Base-by-base conservation (phyloP, 2,113 vertebrate species). In the Hydrolagus affinis region DNA sequence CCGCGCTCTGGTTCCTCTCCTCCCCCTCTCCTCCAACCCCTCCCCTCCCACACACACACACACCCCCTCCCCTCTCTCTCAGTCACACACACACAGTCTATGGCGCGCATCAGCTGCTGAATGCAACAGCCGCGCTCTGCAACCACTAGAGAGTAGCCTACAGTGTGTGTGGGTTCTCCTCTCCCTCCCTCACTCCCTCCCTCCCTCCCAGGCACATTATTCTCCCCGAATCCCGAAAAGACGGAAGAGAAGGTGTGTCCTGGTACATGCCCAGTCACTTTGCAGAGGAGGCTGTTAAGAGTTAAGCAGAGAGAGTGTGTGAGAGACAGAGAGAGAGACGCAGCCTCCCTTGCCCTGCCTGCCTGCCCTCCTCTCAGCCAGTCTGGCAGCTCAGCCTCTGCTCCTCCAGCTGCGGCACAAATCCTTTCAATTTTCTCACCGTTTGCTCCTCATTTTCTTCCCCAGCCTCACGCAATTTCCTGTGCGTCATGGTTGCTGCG, bases 1-100 rank as follows among this genome's bases (percentile, higher is more conserved):
- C 25, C 87, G 88, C 83, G 77, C 85, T 88, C 89, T 86, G 85
- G 88, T 88, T 88, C 73, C n/a, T 85, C 88, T 74, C 88, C 85
- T 86, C 86, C 86, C 86, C 85, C 87, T 68, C 86, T 74, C 62
- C 85, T 32, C 10, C 60, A 56, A 85, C 59, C 83, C 80, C 77
- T 62, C 85, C 83, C 85, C 60, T 15, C 75, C 60, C 85, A n/a
- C 83, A 70, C 80, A 15, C 85, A n/a, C 83, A 70, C 80, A 15
- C 62, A 25, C 21, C 23, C 30, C 75, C 87, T 76, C 59, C 85
- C 30, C 8, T 32, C 70, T 86, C 60, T 23, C 86, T 12, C 86
- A 11, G 23, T 73, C 44, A 44, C 44, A 44, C 44, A 44, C 44
- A 44, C 2, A 3, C 6, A 44, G 44, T 44, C 44, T 44, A 44